phyloP scores from a whole-genome alignment of 2,113 vertebrate species.

The Picathartes gymnocephalus region DNA sequence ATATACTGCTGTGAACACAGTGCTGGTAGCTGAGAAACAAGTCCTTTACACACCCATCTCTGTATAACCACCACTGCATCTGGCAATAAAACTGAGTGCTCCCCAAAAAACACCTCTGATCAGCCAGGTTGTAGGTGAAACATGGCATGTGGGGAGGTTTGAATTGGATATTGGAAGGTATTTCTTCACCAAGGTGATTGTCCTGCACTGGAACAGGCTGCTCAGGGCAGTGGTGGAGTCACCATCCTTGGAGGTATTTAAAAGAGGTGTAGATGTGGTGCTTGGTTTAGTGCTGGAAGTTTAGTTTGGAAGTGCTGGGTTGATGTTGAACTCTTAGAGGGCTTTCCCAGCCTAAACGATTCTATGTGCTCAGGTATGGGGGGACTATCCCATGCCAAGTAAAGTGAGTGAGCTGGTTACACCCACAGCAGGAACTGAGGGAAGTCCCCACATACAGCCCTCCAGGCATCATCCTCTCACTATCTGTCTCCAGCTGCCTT shows the following conservation, averaged over 20 bases:
- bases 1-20: not conserved
- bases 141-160: not conserved
- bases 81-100: not conserved
- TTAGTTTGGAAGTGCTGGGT: not conserved
- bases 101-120: not conserved
- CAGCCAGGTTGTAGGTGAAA: accelerated
- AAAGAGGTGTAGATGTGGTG: not conserved
- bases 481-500: not conserved
- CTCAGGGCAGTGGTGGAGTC: not conserved
- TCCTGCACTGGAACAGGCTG: not conserved
- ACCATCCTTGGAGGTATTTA: not conserved
- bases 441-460: not conserved
- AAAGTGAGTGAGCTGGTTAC: not conserved
- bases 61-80: accelerated
- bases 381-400: accelerated
- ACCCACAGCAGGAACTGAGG: not conserved
- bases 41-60: not conserved
- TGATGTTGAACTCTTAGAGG: not conserved
- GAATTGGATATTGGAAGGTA: not conserved
- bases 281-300: no score
- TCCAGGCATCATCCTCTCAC: not conserved
- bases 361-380: accelerated
- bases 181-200: not conserved
- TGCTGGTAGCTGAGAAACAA: not conserved
- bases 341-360: not conserved